Conservation (phyloP, 2,797 vertebrate species). For the Paramormyrops hopkinsi region DNA sequence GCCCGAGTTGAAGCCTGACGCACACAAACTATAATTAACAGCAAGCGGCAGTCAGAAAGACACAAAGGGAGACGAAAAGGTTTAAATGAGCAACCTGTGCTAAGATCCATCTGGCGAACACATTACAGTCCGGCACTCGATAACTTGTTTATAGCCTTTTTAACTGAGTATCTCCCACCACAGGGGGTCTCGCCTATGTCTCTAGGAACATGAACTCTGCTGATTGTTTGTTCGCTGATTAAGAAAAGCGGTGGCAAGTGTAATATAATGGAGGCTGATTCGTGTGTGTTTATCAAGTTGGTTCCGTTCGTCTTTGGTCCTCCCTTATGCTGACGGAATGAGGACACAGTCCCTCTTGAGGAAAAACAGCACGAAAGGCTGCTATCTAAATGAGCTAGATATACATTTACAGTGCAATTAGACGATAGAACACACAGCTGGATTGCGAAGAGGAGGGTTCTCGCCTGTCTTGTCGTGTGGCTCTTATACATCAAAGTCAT, state of each 20-base stretch:
- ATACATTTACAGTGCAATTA: slow-evolving; percentile 13
- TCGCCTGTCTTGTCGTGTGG: background rate
- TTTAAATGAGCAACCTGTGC: slow-evolving; percentile 14
- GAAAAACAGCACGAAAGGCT: slow-evolving; percentile 21
- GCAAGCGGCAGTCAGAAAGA: background rate
- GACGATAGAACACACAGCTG: background rate
- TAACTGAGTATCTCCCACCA: background rate
- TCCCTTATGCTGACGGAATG: slow-evolving; percentile 40
- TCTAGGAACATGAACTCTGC: slow-evolving; percentile 1
- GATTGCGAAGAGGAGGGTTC: background rate
- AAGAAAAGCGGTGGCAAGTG: background rate
- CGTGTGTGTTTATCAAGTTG: slow-evolving; percentile 2
- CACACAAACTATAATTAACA: slow-evolving; percentile 15
- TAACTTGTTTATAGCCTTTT: background rate
- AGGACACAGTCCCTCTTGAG: slow-evolving; percentile 33
- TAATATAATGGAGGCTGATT: slow-evolving; percentile 1
- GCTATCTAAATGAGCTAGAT: background rate
- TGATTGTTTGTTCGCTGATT: slow-evolving; percentile 14
- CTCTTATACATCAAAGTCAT: background rate
- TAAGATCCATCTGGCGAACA: background rate
- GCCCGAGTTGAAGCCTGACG: background rate
- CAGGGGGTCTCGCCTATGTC: background rate
- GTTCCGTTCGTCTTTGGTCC: background rate
- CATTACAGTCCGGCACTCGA: background rate
- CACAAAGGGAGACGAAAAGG: background rate